Evolutionary conservation across 2,888 invertebrate genomes (phyloP).

Genomic region (Acleris laterana): DNA sequence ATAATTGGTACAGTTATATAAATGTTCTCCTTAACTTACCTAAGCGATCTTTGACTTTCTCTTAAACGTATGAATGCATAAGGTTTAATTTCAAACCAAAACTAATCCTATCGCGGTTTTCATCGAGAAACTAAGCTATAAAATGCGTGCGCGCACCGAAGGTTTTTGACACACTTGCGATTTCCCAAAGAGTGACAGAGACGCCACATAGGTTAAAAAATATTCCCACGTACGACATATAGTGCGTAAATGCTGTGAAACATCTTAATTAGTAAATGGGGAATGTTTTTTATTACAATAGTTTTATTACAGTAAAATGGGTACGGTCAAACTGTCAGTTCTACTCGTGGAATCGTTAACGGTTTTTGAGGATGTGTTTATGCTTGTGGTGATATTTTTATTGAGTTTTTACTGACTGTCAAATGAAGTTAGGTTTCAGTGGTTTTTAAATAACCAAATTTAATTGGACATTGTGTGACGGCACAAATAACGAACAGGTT

Average conservation of each 20-base stretch:
- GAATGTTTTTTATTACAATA: constrained; percentile 15
- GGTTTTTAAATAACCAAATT: too few relatives aligned
- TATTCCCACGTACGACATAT: constrained; percentile 40
- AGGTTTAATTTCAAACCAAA: constrained; percentile 37
- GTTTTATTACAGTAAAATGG: constrained; percentile 31
- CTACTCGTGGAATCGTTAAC: constrained; percentile 7
- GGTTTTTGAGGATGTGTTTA: constrained; percentile 4
- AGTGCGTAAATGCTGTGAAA: constrained; percentile 21
- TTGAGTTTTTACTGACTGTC: too few relatives aligned
- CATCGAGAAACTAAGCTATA: constrained; percentile 50
- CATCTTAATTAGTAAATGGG: constrained; percentile 31
- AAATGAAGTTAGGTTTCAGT: too few relatives aligned
- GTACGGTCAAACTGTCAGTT: constrained; percentile 25
- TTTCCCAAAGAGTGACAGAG: neutral
- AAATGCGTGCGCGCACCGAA: constrained; percentile 45
- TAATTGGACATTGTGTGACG: too few relatives aligned
- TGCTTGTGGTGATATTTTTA: neutral
- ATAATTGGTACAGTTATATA: too few relatives aligned
- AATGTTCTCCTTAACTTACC: too few relatives aligned
- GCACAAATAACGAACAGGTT: too few relatives aligned
- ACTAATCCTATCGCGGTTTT: constrained; percentile 52
- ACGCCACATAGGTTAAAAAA: constrained; percentile 11
- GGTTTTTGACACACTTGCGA: constrained; percentile 26
- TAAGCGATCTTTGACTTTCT: too few relatives aligned
- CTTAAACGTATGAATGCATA: neutral